phyloP scores from a whole-genome alignment of 2,888 invertebrate genomes.

The Lottia scabra region DNA sequence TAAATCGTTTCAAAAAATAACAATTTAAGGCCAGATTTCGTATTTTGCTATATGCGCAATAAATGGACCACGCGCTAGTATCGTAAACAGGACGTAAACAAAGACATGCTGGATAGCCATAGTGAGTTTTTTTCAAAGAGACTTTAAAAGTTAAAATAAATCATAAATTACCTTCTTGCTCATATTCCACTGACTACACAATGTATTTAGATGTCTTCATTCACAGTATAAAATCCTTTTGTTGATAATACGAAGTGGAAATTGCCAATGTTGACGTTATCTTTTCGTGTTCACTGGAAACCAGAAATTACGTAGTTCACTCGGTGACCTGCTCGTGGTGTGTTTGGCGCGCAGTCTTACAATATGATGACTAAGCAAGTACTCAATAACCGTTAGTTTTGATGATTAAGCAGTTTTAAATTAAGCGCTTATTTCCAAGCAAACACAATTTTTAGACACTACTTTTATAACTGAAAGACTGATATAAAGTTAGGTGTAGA shows the following conservation, averaged over 20 bases:
- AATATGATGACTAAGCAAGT: slow-evolving; percentile 45
- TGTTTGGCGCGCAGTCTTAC: slow-evolving; percentile 39
- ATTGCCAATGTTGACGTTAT: slow-evolving; percentile 4
- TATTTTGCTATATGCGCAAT: slow-evolving; percentile 21
- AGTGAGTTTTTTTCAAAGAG: no score
- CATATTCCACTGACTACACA: slow-evolving; percentile 26
- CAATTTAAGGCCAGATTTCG: not conserved
- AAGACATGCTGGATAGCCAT: slow-evolving; percentile 42
- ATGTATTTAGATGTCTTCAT: not conserved
- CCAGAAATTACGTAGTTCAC: slow-evolving; percentile 44
- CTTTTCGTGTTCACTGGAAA: slow-evolving; percentile 30
- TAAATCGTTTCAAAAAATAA: no score
- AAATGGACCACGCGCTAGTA: slow-evolving; percentile 16
- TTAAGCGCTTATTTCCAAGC: no score
- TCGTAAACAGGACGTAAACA: slow-evolving; percentile 58
- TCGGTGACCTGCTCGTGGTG: slow-evolving; percentile 27
- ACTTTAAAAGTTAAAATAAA: no score
- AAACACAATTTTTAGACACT: no score
- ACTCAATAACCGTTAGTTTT: slow-evolving; percentile 32
- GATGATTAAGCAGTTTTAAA: slow-evolving; percentile 21
- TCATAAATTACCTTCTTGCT: slow-evolving; percentile 34
- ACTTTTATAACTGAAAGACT: no score
- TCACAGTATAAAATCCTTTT: slow-evolving; percentile 3
- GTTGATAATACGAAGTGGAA: not conserved
- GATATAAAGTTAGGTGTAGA: no score